A percentile compares a stretch with the other conserved stretches of the same genome.
These are phyloP conservation scores for Drosophila arawakana DNA, from an alignment of 1,140 invertebrate species.

Conservation along the genomic window DNA sequence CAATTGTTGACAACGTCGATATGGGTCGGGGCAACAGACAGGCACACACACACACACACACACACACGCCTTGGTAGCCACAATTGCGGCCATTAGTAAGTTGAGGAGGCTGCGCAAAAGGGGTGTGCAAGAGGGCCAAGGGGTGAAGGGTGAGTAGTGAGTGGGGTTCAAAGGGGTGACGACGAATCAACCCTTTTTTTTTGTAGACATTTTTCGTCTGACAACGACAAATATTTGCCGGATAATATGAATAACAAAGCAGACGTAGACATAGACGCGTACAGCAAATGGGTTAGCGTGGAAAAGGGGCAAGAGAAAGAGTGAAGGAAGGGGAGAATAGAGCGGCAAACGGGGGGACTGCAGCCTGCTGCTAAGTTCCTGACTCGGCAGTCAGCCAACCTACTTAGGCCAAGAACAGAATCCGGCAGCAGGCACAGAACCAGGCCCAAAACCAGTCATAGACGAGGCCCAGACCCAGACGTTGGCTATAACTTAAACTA, in stretches of 20 bases:
- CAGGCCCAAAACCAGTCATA: constrained; percentile 28
- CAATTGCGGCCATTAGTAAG: constrained; percentile 77
- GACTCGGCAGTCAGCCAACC: constrained; percentile 49
- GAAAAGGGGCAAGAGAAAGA: constrained; percentile 1
- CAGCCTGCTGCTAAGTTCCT: constrained; percentile 3
- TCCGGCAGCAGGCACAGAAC: constrained; percentile 8
- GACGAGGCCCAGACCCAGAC: constrained; percentile 36
- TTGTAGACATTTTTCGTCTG: constrained; percentile 78
- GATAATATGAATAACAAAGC: constrained; percentile 82
- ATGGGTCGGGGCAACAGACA: constrained; percentile 64
- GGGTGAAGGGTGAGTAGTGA: constrained; percentile 5
- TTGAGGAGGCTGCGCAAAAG: constrained; percentile 21
- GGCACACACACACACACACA: constrained; percentile 1
- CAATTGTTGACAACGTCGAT: constrained; percentile 74
- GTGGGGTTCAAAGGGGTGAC: too few species aligned
- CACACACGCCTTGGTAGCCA: constrained; percentile 44
- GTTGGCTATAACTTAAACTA: constrained; percentile 76
- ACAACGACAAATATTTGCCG: constrained; percentile 82
- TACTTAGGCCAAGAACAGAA: constrained; percentile 51
- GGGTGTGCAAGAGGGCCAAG: background rate
- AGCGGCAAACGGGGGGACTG: background rate
- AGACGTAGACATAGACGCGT: constrained; percentile 43
- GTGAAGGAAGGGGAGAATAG: background rate
- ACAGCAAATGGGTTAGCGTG: constrained; percentile 18
- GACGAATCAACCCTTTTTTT: constrained; percentile 70